Percentiles rank a stretch among this genome's conserved stretches.
phyloP scores from a whole-genome alignment of 1,140 invertebrate genomes.

The Atopsyche davidsoni region DNA sequence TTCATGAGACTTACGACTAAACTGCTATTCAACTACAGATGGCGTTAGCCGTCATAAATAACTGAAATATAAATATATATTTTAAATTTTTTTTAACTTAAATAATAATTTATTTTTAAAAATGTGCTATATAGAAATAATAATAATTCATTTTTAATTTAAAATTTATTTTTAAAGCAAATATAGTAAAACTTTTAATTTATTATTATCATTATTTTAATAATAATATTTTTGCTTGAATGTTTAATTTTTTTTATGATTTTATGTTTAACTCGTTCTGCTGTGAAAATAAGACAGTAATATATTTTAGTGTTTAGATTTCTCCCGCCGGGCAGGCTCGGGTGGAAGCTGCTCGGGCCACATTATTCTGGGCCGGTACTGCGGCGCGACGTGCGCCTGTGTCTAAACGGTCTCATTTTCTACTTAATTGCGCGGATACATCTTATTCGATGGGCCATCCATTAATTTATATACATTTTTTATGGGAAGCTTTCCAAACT shows the following conservation, averaged over 20 bases:
- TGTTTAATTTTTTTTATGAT: background rate
- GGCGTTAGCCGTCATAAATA: background rate
- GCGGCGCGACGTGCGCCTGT: conserved; percentile 19
- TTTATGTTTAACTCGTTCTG: background rate
- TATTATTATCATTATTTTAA: background rate
- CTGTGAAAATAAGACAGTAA: background rate
- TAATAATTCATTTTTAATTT: background rate
- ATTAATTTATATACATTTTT: conserved; percentile 28
- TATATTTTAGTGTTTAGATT: background rate
- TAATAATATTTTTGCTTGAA: too few species aligned
- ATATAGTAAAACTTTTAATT: background rate
- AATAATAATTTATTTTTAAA: background rate
- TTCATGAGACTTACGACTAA: background rate
- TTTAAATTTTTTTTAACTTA: background rate
- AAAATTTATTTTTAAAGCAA: background rate
- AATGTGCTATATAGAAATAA: background rate
- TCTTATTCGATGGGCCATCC: conserved; percentile 31
- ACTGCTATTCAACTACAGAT: background rate
- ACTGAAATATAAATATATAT: too few species aligned
- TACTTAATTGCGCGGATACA: conserved; percentile 30
- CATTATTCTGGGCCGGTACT: conserved; percentile 25
- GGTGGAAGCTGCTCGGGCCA: conserved; percentile 4
- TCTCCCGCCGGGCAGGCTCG: background rate
- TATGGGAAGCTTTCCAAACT: conserved; percentile 20
- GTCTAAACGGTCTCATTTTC: conserved; percentile 28